A percentile compares a stretch with the other conserved stretches of the same genome.
These are phyloP conservation scores for Trichopoda pennipes DNA, from an alignment of 2,888 invertebrate species.

Conservation along the genomic window DNA sequence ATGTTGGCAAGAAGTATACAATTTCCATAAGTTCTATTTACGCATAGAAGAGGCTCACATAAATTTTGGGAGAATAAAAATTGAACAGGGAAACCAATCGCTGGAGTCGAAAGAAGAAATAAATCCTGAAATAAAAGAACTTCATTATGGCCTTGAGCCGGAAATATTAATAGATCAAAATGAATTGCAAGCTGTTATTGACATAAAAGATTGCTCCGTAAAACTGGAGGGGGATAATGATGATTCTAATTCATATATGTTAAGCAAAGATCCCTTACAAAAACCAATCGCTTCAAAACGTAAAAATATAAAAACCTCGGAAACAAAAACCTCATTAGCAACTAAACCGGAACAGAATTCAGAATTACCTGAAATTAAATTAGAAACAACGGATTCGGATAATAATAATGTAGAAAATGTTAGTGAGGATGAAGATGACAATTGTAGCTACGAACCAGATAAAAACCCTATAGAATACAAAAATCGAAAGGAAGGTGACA, in stretches of 20 bases:
- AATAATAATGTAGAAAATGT: slow-evolving; percentile 20
- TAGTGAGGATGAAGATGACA: slow-evolving; percentile 72
- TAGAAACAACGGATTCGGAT: slow-evolving; percentile 49
- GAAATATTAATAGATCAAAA: slow-evolving; percentile 38
- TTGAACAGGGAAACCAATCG: slow-evolving; percentile 46
- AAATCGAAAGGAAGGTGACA: slow-evolving; percentile 74
- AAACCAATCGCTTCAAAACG: slow-evolving; percentile 16
- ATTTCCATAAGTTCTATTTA: slow-evolving; percentile 74
- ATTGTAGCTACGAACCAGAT: slow-evolving; percentile 65
- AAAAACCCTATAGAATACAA: slow-evolving; percentile 71
- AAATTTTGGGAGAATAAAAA: slow-evolving; percentile 69
- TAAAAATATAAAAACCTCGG: neutral
- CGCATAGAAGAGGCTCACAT: slow-evolving; percentile 72
- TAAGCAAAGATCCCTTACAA: slow-evolving; percentile 37
- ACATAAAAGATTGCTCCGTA: slow-evolving; percentile 12
- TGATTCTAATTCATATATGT: neutral
- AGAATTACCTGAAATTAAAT: slow-evolving; percentile 45
- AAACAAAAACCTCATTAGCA: neutral
- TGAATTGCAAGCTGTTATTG: neutral
- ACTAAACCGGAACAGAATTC: slow-evolving; percentile 39
- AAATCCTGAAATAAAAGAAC: slow-evolving; percentile 2
- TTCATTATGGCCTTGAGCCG: slow-evolving; percentile 10
- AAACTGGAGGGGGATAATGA: neutral
- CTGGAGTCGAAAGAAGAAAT: neutral
- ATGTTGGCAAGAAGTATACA: slow-evolving; percentile 73